These are phyloP conservation scores for Ophioninae sp. DNA, from an alignment of 2,888 invertebrate genomes.

Conservation along the genomic window DNA sequence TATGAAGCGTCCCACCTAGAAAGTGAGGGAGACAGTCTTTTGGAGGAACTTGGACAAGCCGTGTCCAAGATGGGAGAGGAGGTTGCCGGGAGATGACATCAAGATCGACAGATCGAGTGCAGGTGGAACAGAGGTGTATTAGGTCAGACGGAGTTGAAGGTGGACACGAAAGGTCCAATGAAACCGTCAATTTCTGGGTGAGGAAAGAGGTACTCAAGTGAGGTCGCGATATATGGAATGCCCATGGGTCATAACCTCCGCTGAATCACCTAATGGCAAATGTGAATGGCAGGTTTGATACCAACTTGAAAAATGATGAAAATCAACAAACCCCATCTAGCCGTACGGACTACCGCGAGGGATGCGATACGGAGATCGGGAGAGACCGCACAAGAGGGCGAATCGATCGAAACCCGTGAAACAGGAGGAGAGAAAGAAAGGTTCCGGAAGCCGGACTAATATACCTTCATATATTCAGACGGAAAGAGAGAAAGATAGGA, in stretches of 20 bases:
- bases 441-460: constrained; percentile 20
- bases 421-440: constrained; percentile 11
- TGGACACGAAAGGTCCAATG: too few relatives aligned
- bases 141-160: neutral
- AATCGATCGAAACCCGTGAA: constrained; percentile 59
- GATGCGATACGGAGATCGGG: neutral
- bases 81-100: neutral
- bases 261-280: too few relatives aligned
- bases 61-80: too few relatives aligned
- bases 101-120: neutral
- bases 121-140: neutral
- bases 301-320: neutral
- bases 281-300: neutral
- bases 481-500: neutral
- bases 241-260: too few relatives aligned
- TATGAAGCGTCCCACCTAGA: neutral
- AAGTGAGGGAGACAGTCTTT: neutral
- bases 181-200: too few relatives aligned
- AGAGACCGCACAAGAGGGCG: constrained; percentile 22
- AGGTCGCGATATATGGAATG: too few relatives aligned
- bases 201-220: too few relatives aligned
- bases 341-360: neutral
- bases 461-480: constrained; percentile 19
- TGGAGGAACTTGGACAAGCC: neutral
- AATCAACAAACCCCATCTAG: neutral